Evolutionary conservation across 1,140 invertebrate species (phyloP).

Genomic region (Aradophagus sp.): DNA sequence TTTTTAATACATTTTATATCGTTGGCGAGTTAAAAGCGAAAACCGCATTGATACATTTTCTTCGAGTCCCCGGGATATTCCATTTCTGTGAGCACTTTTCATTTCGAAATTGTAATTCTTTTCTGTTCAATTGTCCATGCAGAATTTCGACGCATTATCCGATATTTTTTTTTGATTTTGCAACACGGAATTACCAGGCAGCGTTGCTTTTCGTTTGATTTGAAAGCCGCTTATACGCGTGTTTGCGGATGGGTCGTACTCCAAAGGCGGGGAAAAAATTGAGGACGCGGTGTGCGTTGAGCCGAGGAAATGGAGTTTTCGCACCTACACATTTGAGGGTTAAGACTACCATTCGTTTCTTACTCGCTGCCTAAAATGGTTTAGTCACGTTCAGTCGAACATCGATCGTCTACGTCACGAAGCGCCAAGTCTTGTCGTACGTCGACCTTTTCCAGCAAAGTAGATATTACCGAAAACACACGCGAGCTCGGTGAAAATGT

Average conservation of each 20-base stretch:
- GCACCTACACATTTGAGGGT: constrained; percentile 61
- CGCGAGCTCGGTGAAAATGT: constrained; percentile 26
- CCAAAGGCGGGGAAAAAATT: constrained; percentile 57
- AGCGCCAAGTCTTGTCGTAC: constrained; percentile 54
- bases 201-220: constrained; percentile 53
- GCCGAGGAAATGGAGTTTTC: constrained; percentile 67
- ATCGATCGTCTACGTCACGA: constrained; percentile 64
- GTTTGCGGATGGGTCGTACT: constrained; percentile 56
- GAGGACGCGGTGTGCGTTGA: constrained; percentile 44
- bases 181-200: constrained; percentile 1
- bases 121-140: constrained; percentile 9
- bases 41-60: no score
- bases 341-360: constrained; percentile 64
- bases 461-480: constrained; percentile 48
- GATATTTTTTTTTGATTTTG: constrained; percentile 6
- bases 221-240: constrained; percentile 48
- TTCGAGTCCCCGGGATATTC: no score
- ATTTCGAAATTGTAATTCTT: constrained; percentile 2
- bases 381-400: constrained; percentile 68
- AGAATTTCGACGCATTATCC: constrained; percentile 2
- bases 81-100: neutral
- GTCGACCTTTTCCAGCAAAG: constrained; percentile 37
- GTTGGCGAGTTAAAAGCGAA: no score
- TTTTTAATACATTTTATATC: constrained; percentile 1
- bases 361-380: constrained; percentile 60